Evolutionary conservation across 1,140 invertebrate species (phyloP).

Genomic region (Euglossa dilemma): DNA sequence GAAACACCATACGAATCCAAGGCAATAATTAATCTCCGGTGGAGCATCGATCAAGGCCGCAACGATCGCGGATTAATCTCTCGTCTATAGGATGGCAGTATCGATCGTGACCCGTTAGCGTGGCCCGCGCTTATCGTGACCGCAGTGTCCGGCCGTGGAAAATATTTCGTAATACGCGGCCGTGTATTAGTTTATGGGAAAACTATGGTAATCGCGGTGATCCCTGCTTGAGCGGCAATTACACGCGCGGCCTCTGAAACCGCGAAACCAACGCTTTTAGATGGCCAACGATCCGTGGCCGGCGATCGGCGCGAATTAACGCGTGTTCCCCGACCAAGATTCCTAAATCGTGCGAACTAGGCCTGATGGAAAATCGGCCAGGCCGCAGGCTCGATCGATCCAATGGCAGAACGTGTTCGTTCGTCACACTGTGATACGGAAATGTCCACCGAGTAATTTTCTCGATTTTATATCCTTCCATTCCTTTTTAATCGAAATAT

Average conservation of each 20-base stretch:
- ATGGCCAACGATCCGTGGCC: conserved; percentile 30
- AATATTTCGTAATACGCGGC: conserved; percentile 10
- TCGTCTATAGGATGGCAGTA: background rate
- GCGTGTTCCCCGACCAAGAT: conserved; percentile 1
- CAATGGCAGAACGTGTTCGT: background rate
- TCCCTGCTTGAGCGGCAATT: conserved; percentile 19
- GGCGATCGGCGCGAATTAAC: conserved; percentile 34
- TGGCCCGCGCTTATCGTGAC: background rate
- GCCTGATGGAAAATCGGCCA: background rate
- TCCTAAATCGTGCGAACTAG: background rate
- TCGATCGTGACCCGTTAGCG: conserved; percentile 6
- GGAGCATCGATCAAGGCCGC: background rate
- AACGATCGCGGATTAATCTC: background rate
- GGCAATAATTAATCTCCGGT: background rate
- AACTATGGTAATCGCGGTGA: conserved; percentile 34
- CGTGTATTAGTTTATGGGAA: conserved; percentile 31
- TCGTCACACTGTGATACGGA: background rate
- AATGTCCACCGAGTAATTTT: no score
- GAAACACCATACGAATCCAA: no score
- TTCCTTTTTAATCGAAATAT: no score
- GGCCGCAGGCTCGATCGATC: background rate
- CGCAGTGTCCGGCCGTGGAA: background rate
- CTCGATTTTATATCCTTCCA: no score
- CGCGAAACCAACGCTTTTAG: conserved; percentile 44
- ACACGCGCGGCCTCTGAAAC: conserved; percentile 1